Evolutionary conservation across 1,140 invertebrate genomes (phyloP), one percentile per base, ranked within the genome.

Genomic region (Drosophila nikananu): DNA sequence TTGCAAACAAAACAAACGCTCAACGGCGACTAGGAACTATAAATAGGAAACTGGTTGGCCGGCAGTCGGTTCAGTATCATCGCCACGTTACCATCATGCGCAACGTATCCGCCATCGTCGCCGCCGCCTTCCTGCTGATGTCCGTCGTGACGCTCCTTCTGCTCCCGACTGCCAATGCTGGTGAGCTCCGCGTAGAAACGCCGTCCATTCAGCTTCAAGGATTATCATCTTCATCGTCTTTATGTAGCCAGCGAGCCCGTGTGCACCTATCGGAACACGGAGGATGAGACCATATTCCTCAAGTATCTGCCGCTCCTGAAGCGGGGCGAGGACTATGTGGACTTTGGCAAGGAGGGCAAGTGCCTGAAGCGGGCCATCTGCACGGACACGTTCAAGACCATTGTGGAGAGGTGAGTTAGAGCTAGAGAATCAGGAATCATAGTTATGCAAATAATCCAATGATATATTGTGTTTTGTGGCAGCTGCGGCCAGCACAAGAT

Each of bases 311-410:
- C 91, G 17, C 58, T 82, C 10, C 41, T 90, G 27, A 82, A 66
- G 37, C 77, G 76, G 10, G 91, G 91, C 3, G 58, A 92, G 73
- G 91, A 92, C 27, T 92, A 92, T 72, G 91, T 92, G 19, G 91
- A 92, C 51, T 92, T 92, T 52, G 89, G 81, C 23, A 62, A 77
- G 21, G 81, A 92, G 42, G 91, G 91, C 42, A 91, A 78, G 55
- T 92, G 91, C 61, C 59, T 91, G 4, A 92, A 91, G 68, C 75
- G 77, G 17, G 91, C 89, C 42, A 77, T 80, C 21, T 92, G 91
- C 67, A 73, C 79, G 17, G 91, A 92, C 17, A 90, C 83, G 7
- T 92, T 91, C 57, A 81, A 82, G 52, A 92, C 83, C 21, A 52
- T 74, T 10, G 77, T 92, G 23, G 91, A 92, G 60, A 83, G 87